Evolutionary conservation across 2,888 invertebrate species (phyloP), one percentile per base, ranked within the genome.

Genomic region (Microplitis manilae): DNA sequence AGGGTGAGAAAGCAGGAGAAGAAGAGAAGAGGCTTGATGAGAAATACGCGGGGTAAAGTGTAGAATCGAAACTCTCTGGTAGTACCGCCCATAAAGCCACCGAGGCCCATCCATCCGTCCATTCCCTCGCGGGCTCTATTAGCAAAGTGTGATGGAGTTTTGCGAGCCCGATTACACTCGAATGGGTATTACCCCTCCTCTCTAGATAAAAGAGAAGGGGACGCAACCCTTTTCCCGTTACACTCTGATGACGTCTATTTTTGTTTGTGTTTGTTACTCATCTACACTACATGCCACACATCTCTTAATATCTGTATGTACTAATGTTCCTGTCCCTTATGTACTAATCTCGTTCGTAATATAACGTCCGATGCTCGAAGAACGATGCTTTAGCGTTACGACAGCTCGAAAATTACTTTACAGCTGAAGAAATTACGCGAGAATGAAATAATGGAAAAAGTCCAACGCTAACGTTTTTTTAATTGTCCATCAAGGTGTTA

Each of bases 91-190:
- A 85, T 86, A 86, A 86, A 86, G 84, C 83, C 83, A 81, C 80
- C 80, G 80, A 84, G 79, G 80, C 80, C 83, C 84, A 85, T 85
- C 84, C 84, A 84, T 84, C 84, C 83, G 83, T 83, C 81, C 80
- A 68, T 80, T 85, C 87, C 86, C 87, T 84, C 85, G 82, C 84
- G 85, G 85, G 86, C 87, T 89, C 90, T 90, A 90, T 90, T 90
- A 90, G 90, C 87, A 89, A 89, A 90, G 89, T 88, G 90, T 90
- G 90, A 90, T 90, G 90, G 90, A 90, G 90, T 90, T 90, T 90
- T 90, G 90, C 88, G 87, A 89, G 90, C 88, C 87, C 90, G 90
- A 90, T 90, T 90, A 90, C 88, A 89, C 90, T 86, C 88, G 87
- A 90, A 90, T 89, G 90, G 90, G 89, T 89, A 90, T 90, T 89